phyloP scores from a whole-genome alignment of 2,888 invertebrate genomes.

The Erannis defoliaria region DNA sequence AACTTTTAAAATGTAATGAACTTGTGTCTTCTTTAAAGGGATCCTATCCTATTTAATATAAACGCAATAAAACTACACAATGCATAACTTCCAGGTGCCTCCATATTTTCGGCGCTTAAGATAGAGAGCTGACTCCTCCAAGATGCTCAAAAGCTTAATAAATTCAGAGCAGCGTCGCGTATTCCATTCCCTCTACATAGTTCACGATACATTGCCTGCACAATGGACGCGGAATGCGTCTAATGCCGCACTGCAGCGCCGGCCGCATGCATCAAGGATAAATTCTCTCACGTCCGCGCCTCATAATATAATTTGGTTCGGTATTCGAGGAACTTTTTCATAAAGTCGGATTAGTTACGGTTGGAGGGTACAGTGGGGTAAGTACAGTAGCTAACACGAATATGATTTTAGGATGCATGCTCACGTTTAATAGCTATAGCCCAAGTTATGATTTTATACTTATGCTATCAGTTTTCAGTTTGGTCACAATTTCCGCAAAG shows the following conservation, averaged over 20 bases:
- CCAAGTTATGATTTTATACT: too few relatives aligned
- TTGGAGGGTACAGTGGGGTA: slow-evolving; percentile 18
- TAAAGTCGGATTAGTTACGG: slow-evolving; percentile 47
- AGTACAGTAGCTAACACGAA: slow-evolving; percentile 1
- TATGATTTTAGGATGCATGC: background rate
- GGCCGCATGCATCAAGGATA: slow-evolving; percentile 26
- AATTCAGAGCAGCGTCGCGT: background rate
- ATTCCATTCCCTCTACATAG: background rate
- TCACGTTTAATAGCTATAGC: too few relatives aligned
- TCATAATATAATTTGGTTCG: slow-evolving; percentile 44
- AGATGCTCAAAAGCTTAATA: too few relatives aligned
- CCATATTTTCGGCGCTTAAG: too few relatives aligned
- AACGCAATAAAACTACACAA: too few relatives aligned
- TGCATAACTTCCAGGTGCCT: too few relatives aligned
- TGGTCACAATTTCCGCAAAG: too few relatives aligned
- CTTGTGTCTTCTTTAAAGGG: too few relatives aligned
- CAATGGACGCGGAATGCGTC: slow-evolving; percentile 28
- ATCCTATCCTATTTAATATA: too few relatives aligned
- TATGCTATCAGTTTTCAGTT: too few relatives aligned
- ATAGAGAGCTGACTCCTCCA: too few relatives aligned
- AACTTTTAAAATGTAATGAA: too few relatives aligned
- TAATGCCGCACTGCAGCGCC: slow-evolving; percentile 14
- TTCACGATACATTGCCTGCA: slow-evolving; percentile 29
- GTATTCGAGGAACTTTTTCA: slow-evolving; percentile 50
- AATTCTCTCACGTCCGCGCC: slow-evolving; percentile 38